Evolutionary conservation across 1,140 invertebrate species (phyloP), one percentile per base, ranked within the genome.

Genomic region (Parasteatoda tepidariorum): DNA sequence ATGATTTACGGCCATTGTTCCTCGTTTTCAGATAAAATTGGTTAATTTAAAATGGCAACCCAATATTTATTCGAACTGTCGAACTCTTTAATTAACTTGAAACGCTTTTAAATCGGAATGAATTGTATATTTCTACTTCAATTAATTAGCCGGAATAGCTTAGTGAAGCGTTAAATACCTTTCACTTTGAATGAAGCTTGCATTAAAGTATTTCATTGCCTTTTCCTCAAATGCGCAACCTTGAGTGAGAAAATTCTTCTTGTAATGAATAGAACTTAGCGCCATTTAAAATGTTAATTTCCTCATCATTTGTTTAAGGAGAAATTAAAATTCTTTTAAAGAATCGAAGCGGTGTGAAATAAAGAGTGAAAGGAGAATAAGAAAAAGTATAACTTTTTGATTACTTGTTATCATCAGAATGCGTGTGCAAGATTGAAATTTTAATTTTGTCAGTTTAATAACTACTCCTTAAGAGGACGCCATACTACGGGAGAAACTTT

Each of bases 61-160:
- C 38, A 48, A 48, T 48, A 48, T 48, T 48, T 48, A 48, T 48
- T 48, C 38, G 38, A 48, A 48, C 38, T 48, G 38, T 59, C 24
- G 24, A 71, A 71, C 41, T 71, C 68, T 71, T 71, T 71, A 71
- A 71, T 71, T 71, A 71, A 57, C 41, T 57, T 28, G 48, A 38
- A 71, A 71, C 41, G 9, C 41, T 38, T 71, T 33, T 30, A 48
- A 71, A 71, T 55, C n/a, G 68, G 26, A 57, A 68, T 68, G 66
- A 34, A 68, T 68, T 68, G 66, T 68, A 34, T 68, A 38, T 68
- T 68, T 68, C 66, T 68, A 31, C 68, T 38, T 54, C 41, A 71
- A 71, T 71, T 71, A 71, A 71, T 71, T 71, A 71, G 68, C 26
- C 28, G 41, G 41, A 68, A 68, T 68, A 68, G 66, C 66, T 18